Evolutionary conservation across 2,797 vertebrate genomes (phyloP).

Genomic region (Podarcis siculus): DNA sequence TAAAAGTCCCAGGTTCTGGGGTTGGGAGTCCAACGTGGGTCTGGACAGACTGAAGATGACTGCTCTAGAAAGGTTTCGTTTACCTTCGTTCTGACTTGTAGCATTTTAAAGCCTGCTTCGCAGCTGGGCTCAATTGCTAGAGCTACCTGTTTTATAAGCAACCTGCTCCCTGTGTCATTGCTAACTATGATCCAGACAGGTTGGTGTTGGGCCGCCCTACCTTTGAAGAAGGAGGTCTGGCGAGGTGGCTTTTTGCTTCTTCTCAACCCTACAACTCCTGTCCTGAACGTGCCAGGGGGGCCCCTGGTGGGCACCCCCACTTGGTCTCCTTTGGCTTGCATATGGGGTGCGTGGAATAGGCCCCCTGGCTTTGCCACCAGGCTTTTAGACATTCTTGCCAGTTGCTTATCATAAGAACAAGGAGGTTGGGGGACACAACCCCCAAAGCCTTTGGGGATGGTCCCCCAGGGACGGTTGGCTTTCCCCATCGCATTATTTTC

Average conservation of each 20-base stretch:
- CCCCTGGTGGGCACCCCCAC: not conserved
- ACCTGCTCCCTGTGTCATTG: not conserved
- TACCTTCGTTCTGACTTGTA: not conserved
- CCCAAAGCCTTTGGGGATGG: not conserved
- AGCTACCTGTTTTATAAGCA: too few species aligned
- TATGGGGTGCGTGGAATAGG: accelerated
- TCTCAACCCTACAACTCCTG: not conserved
- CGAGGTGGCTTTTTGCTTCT: not conserved
- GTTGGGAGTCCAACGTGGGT: not conserved
- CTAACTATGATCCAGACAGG: too few species aligned
- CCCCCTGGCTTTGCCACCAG: accelerated
- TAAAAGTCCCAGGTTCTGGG: not conserved
- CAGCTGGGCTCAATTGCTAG: not conserved
- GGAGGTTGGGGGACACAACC: not conserved
- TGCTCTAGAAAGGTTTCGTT: not conserved
- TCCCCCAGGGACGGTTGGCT: not conserved
- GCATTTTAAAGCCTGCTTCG: too few species aligned
- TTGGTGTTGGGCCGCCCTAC: not conserved
- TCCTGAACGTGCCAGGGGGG: accelerated
- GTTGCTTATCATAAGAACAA: not conserved
- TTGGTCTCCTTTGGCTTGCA: not conserved
- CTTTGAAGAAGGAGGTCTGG: not conserved
- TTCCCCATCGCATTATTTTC: not conserved
- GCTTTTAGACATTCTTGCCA: accelerated
- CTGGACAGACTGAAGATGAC: not conserved